Evolutionary conservation across 2,888 invertebrate species (phyloP), one percentile per base, ranked within the genome.

Genomic region (Teleogryllus oceanicus): DNA sequence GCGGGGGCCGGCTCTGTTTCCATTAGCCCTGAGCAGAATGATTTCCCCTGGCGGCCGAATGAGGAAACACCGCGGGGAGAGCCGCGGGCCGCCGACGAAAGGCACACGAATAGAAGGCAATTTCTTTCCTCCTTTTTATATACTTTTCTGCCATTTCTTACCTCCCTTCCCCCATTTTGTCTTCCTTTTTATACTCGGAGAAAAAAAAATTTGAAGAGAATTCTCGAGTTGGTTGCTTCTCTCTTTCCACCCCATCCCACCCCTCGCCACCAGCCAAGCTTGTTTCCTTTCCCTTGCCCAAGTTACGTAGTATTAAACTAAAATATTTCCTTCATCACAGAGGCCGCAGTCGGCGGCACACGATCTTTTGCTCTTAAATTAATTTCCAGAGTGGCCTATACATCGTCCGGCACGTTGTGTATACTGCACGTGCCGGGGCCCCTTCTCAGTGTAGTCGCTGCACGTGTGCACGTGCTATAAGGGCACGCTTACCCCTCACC

Each of bases 301-400:
- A 79, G 51, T 79, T 51, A 79, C 76, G 77, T 76, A 77, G 79
- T 79, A 79, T 79, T 77, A 79, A 77, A 79, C 77, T 79, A 51
- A 77, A 77, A 79, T 79, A 79, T 79, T 79, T 51, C 49, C 75
- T 76, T 79, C 77, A 77, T 79, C 77, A 77, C 62, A n/a, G 77
- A 24, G 24, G n/a, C n/a, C n/a, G 24, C 24, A 77, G 50, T 11
- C 20, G 24, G 0, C 2, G 24, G 4, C 20, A 76, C 4, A 18
- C 13, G 16, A 20, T 37, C 49, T 76, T 76, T 76, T 37, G 24
- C 24, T 76, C 16, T 76, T 76, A 76, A 37, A 76, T 62, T 62
- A 62, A 62, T 62, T 62, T 62, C 62, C 5, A 62, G 13, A 62
- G 62, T 62, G 62, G 76, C 16, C 76, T 76, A 76, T 76, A 12